Percentiles rank a stretch among this genome's conserved stretches.
Conservation (phyloP, 2,888 invertebrate species). For the Carterocephalus palaemon region DNA sequence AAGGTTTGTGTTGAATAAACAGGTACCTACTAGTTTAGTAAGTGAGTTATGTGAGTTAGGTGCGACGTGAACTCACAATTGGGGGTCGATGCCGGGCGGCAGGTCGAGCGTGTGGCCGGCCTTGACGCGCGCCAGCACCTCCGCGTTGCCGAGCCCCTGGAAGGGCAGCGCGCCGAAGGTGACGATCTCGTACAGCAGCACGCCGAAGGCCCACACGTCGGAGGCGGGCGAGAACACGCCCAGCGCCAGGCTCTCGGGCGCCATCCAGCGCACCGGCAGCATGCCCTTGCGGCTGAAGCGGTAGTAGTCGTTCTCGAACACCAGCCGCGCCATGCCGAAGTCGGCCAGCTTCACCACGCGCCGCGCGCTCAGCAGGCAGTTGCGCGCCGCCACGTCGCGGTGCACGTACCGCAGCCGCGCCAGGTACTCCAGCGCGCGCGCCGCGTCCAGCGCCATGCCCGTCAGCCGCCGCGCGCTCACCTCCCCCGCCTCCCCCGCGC, state of each 20-base stretch:
- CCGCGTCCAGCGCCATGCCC: slow-evolving; percentile 92
- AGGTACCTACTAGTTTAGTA: too few relatives aligned
- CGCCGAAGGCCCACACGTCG: slow-evolving; percentile 95
- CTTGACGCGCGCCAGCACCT: slow-evolving; percentile 90
- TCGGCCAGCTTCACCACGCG: slow-evolving; percentile 89
- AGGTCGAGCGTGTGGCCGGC: slow-evolving; percentile 85
- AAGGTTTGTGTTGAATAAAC: too few relatives aligned
- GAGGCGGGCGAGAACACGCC: slow-evolving; percentile 92
- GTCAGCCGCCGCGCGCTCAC: slow-evolving; percentile 89
- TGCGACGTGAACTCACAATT: slow-evolving; percentile 82
- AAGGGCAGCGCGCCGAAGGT: slow-evolving; percentile 95
- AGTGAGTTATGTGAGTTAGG: too few relatives aligned
- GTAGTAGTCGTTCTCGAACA: slow-evolving; percentile 93
- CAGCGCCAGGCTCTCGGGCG: slow-evolving; percentile 89
- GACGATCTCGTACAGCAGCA: slow-evolving; percentile 91
- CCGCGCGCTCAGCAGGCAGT: slow-evolving; percentile 87
- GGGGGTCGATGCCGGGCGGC: slow-evolving; percentile 87
- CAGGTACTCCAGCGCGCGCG: slow-evolving; percentile 90
- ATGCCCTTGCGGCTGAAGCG: slow-evolving; percentile 92
- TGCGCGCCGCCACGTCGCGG: slow-evolving; percentile 90
- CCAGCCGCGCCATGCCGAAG: slow-evolving; percentile 95
- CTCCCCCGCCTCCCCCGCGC: slow-evolving; percentile 82
- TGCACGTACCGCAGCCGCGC: slow-evolving; percentile 92
- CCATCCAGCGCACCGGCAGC: slow-evolving; percentile 96
- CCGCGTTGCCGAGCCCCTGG: slow-evolving; percentile 90